Evolutionary conservation across 2,888 invertebrate species (phyloP), one percentile per base, ranked within the genome.

Genomic region (Pinctada fucata): DNA sequence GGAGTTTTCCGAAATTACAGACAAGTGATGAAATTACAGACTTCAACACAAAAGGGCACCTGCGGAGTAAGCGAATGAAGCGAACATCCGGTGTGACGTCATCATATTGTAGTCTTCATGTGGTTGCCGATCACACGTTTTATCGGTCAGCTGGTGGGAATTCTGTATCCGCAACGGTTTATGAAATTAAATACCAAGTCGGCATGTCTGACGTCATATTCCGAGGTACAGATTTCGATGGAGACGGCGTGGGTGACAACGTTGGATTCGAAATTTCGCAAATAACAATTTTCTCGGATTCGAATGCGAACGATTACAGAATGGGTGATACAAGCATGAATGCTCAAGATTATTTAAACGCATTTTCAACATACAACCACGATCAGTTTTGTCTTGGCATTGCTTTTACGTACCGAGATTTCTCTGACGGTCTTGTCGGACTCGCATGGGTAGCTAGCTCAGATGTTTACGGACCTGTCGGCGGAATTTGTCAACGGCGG

Each of bases 41-140:
- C 6, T 10, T 10, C 13, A 6, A 13, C 58, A 1, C 1, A 58
- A 6, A 58, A 58, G 58, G 13, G 8, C 58, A 58, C 13, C 6
- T 13, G 13, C 13, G 6, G 8, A 6, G 8, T 58, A 52, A 49
- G 13, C 45, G 63, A 13, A 16, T 47, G 5, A 31, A 13, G 3
- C 3, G 52, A 45, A 16, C 68, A 63, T 75, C 80, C 31, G 64
- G 69, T 31, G 69, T 49, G 2, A 31, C 31, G 31, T 49, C 81
- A 49, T 81, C 74, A 47, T 81, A 84, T 31, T 89, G 89, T 79
- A 70, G 73, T 0, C 79, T 91, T 2, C 88, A 90, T 80, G 72
- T 91, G 49, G 88, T 89, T n/a, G 88, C 89, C 0, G 91, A 91
- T 76, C 88, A 91, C 69, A 85, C 84, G 2, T 90, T 91, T 79